These are phyloP conservation scores for Cuniculus paca DNA, from an alignment of 2,797 vertebrate genomes.

Conservation along the genomic window DNA sequence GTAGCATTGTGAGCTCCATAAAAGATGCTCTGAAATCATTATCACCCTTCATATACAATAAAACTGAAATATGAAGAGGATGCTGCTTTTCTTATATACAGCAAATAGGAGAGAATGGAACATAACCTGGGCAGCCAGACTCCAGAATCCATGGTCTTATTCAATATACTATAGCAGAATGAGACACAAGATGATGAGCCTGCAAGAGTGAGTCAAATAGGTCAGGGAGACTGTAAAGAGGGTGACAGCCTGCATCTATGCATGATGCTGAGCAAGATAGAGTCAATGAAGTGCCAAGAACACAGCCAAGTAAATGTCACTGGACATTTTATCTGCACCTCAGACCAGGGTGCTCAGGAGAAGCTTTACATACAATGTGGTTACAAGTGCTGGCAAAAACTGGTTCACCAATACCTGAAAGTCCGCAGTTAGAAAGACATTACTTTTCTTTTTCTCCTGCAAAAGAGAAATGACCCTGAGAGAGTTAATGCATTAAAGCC, in stretches of 20 bases:
- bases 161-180: background rate
- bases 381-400: background rate
- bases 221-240: background rate
- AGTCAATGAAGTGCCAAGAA: constrained; percentile 47
- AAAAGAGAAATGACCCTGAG: constrained; percentile 26
- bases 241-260: background rate
- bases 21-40: background rate
- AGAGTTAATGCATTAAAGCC: constrained; percentile 15
- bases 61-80: background rate
- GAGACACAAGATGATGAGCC: background rate
- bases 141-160: background rate
- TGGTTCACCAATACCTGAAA: background rate
- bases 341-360: background rate
- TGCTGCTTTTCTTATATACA: background rate
- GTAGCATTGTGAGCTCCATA: background rate
- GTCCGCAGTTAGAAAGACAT: constrained; percentile 1
- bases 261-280: background rate
- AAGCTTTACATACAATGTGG: background rate
- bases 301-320: constrained; percentile 65
- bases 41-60: background rate
- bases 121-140: background rate
- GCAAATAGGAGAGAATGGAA: background rate
- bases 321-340: constrained; percentile 46
- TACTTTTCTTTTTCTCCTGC: constrained; percentile 22
- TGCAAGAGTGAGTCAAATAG: background rate